Base-by-base conservation (phyloP, 2,888 invertebrate species). In the Zhuqinia jingwanae region DNA sequence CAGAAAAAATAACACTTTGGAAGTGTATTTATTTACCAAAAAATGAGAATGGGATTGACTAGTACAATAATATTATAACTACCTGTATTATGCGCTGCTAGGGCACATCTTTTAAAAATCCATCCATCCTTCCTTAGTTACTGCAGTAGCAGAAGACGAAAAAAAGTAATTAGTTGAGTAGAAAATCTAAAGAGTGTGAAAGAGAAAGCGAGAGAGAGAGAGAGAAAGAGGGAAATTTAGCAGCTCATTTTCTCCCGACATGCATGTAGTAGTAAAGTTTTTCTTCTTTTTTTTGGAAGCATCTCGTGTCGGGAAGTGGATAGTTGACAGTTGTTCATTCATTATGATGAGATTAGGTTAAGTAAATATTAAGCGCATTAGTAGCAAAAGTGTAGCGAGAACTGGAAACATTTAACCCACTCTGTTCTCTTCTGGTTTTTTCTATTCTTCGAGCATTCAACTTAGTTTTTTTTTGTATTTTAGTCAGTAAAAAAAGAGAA, bases 301-400 rank as follows among this genome's bases (percentile, higher is more conserved):
- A 53, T 30, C 36, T 36, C 36, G 36, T 20, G 6, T 8, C 17
- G 36, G 76, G 3, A 58, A 58, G 42, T 76, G 58, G 76, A 76
- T 58, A 76, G 58, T 42, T 76, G 76, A 76, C 76, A 76, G 76
- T 76, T 76, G 76, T 76, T 76, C 56, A 76, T 76, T 76, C 58
- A 76, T 76, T 76, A 76, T 56, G 76, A 76, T 58, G 76, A 76
- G 76, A 76, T 76, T 76, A 76, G 76, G 76, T 76, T 76, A 76
- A 76, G 42, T 36, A 75, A 75, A 56, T 56, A 58, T 58, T 76
- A 76, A 76, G 76, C 45, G 36, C 58, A 76, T 76, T 76, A 76
- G 58, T 8, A 58, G 22, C 42, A 47, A 22, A 30, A 47, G 27
- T 27, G 17, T 50, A 73, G 73, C 73, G n/a, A 50, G 20, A 73